Evolutionary conservation across 1,140 invertebrate genomes (phyloP).

Genomic region (Laodelphax striatellus): DNA sequence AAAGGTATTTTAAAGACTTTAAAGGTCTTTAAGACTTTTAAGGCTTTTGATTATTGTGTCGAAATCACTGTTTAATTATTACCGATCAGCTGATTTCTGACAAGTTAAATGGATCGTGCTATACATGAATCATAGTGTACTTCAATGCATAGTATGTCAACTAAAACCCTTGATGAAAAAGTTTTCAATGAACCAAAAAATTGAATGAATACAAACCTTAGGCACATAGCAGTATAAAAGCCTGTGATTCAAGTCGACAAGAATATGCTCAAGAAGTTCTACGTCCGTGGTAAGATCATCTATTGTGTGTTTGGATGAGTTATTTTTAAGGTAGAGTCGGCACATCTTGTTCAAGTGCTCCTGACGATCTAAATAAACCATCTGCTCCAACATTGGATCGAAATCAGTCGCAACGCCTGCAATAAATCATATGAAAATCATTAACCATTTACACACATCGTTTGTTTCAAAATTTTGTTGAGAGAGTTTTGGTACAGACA

Average conservation of each 20-base stretch:
- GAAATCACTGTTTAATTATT: too few relatives aligned
- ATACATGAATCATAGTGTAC: too few relatives aligned
- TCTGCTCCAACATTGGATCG: neutral
- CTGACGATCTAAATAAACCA: constrained; percentile 20
- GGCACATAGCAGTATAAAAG: constrained; percentile 87
- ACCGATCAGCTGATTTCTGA: too few relatives aligned
- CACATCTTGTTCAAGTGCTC: constrained; percentile 23
- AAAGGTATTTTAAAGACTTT: too few relatives aligned
- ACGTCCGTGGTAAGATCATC: constrained; percentile 16
- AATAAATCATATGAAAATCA: neutral
- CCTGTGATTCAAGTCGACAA: constrained; percentile 69
- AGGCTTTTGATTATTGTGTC: too few relatives aligned
- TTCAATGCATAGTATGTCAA: too few relatives aligned
- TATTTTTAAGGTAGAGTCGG: neutral
- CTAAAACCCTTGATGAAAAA: too few relatives aligned
- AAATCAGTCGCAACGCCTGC: neutral
- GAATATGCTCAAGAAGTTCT: constrained; percentile 49
- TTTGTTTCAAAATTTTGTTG: too few relatives aligned
- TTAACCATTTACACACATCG: neutral
- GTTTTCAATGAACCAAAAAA: too few relatives aligned
- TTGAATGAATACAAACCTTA: constrained; percentile 50
- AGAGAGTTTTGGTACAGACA: too few relatives aligned
- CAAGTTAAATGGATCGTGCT: too few relatives aligned
- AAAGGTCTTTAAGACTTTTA: too few relatives aligned
- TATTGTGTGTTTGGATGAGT: neutral